These are phyloP conservation scores for Martes martes DNA, from an alignment of 2,113 vertebrate genomes.

Conservation along the genomic window DNA sequence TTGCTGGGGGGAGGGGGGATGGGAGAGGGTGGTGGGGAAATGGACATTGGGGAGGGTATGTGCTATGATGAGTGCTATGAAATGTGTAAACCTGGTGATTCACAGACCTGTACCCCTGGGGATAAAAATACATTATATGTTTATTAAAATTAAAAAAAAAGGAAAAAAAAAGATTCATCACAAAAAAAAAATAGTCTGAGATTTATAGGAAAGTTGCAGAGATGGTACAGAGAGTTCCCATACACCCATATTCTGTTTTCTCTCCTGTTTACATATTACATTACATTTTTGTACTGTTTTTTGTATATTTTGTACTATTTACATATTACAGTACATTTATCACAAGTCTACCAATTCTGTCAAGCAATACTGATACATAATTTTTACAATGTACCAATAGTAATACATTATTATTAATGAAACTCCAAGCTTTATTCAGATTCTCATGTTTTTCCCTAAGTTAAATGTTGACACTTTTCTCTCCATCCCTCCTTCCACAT, in stretches of 20 bases:
- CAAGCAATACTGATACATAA: neutral
- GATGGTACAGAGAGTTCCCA: neutral
- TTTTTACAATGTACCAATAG: neutral
- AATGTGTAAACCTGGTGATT: too few species aligned
- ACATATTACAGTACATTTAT: neutral
- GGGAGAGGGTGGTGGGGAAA: too few species aligned
- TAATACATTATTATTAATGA: neutral
- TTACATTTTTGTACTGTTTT: neutral
- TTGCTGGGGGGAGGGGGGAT: too few species aligned
- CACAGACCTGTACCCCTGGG: too few species aligned
- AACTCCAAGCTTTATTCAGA: neutral
- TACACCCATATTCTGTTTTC: neutral
- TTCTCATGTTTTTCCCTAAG: neutral
- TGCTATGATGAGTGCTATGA: too few species aligned
- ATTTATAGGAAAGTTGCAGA: neutral
- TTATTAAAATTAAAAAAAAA: too few species aligned
- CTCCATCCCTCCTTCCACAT: neutral
- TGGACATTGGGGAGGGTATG: too few species aligned
- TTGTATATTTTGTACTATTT: neutral
- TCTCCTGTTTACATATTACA: neutral
- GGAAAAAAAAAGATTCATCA: too few species aligned
- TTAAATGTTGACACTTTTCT: neutral
- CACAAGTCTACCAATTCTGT: neutral
- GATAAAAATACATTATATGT: too few species aligned
- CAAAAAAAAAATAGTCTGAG: neutral